Evolutionary conservation across 1,140 invertebrate genomes (phyloP).

Genomic region (Saccostrea cuccullata): DNA sequence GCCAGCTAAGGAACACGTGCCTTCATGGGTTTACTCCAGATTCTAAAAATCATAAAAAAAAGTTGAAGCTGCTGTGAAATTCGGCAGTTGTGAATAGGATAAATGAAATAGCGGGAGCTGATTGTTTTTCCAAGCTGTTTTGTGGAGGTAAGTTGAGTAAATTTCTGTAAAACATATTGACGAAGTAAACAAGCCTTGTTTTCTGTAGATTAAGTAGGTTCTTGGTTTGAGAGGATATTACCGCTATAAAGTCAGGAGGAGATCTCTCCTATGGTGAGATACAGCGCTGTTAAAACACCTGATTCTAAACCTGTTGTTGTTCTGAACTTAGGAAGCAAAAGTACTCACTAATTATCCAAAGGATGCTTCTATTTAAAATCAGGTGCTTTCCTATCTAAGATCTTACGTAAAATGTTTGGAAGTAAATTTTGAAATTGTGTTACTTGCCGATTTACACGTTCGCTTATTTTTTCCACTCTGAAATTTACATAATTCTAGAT

Average conservation of each 20-base stretch:
- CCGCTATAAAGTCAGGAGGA: background rate
- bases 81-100: conserved; percentile 2
- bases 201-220: conserved; percentile 16
- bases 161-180: conserved; percentile 31
- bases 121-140: conserved; percentile 12
- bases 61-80: background rate
- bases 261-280: background rate
- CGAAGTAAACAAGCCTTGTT: conserved; percentile 18
- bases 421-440: too few species aligned
- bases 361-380: background rate
- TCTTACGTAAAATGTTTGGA: too few species aligned
- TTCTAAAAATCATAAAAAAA: conserved; percentile 4
- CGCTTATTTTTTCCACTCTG: too few species aligned
- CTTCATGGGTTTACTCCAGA: background rate
- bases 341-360: background rate
- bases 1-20: background rate
- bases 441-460: too few species aligned
- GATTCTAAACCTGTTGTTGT: background rate
- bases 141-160: background rate
- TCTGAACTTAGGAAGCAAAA: background rate
- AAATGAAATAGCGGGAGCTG: background rate
- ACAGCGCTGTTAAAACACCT: background rate
- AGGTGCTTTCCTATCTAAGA: background rate
- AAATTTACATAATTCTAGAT: too few species aligned
- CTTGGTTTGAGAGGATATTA: background rate